A percentile compares a stretch with the other conserved stretches of the same genome.
phyloP scores from a whole-genome alignment of 2,888 invertebrate species.

The Hipparchia sbordonii region DNA sequence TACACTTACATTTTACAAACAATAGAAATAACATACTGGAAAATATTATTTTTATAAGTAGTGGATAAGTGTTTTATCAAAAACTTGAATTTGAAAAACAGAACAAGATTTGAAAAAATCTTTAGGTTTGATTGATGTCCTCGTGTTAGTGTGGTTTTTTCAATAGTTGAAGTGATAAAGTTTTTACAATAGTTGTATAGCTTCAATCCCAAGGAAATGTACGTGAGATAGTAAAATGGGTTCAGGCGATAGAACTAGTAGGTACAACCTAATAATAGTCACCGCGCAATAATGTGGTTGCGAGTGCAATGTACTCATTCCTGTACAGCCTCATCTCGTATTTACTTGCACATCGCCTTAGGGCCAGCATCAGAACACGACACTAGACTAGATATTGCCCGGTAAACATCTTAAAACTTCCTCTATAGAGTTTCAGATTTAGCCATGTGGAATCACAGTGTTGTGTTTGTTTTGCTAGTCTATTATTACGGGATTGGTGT shows the following conservation, averaged over 20 bases:
- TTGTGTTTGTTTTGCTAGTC: slow-evolving; percentile 1
- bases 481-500: slow-evolving; percentile 4
- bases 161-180: no score
- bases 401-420: neutral
- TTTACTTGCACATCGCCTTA: slow-evolving; percentile 32
- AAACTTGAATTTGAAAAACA: no score
- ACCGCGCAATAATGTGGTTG: slow-evolving; percentile 48
- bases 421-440: neutral
- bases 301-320: slow-evolving; percentile 67
- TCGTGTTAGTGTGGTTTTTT: no score
- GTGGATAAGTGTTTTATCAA: no score
- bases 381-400: neutral
- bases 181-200: neutral
- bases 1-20: no score
- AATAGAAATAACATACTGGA: no score
- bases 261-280: slow-evolving; percentile 45
- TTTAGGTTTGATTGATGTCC: no score
- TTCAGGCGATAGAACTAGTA: slow-evolving; percentile 32
- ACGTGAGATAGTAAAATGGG: neutral
- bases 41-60: no score
- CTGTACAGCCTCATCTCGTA: slow-evolving; percentile 54
- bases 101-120: no score
- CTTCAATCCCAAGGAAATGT: neutral
- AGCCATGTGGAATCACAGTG: slow-evolving; percentile 3
- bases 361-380: slow-evolving; percentile 16